phyloP scores from a whole-genome alignment of 1,140 invertebrate genomes.

The Pteromalus puparum region DNA sequence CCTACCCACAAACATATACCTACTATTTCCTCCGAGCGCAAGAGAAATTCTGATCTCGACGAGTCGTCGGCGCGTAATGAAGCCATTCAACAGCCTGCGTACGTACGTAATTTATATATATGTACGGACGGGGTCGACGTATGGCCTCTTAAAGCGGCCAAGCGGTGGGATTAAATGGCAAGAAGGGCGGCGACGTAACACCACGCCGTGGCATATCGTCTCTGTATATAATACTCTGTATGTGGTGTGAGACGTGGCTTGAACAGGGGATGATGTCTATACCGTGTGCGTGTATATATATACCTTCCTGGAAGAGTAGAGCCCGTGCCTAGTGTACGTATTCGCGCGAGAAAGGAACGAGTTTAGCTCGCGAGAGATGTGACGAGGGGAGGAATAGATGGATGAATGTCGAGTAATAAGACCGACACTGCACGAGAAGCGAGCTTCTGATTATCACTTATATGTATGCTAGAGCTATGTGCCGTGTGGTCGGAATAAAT shows the following conservation, averaged over 20 bases:
- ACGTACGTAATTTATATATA: slow-evolving; percentile 61
- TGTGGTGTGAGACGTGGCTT: no score
- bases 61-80: slow-evolving; percentile 51
- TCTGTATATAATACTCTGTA: not conserved
- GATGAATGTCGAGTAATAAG: not conserved
- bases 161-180: slow-evolving; percentile 55
- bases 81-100: slow-evolving; percentile 57
- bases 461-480: no score
- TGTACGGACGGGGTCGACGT: slow-evolving; percentile 29
- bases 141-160: slow-evolving; percentile 62
- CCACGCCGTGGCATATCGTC: not conserved
- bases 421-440: no score
- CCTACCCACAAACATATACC: not conserved
- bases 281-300: no score
- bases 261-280: no score
- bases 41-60: slow-evolving; percentile 57
- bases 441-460: no score
- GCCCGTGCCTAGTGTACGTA: not conserved
- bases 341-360: not conserved
- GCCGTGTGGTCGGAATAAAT: not conserved
- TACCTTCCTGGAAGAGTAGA: not conserved
- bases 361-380: not conserved
- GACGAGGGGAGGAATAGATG: not conserved
- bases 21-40: not conserved
- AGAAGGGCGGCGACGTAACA: slow-evolving; percentile 44